Conservation (phyloP, 2,797 vertebrate genomes). For the Artibeus lituratus region DNA sequence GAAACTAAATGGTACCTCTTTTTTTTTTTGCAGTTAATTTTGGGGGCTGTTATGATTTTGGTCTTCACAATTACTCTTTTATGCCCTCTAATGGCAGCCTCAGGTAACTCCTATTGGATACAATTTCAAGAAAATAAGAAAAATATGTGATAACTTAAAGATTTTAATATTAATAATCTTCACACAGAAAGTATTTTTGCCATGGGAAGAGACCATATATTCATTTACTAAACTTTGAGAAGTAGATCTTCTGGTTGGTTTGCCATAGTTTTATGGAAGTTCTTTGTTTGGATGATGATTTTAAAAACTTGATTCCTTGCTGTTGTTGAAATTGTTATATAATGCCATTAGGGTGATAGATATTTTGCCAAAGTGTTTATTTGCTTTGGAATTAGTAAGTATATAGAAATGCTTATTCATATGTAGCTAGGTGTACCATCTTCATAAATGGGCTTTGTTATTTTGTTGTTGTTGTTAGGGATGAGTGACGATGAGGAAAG, state of each 20-base stretch:
- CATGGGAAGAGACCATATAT: not conserved
- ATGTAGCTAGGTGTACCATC: too few species aligned
- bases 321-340: not conserved
- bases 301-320: not conserved
- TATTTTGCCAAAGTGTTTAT: not conserved
- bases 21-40: constrained; percentile 23
- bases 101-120: constrained; percentile 76
- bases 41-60: not conserved
- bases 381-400: constrained; percentile 12
- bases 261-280: not conserved
- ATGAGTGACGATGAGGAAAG: not conserved
- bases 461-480: not conserved
- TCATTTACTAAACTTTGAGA: not conserved
- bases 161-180: constrained; percentile 30
- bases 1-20: constrained; percentile 49
- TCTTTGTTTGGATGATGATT: not conserved
- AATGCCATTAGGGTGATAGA: not conserved
- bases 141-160: not conserved
- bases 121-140: constrained; percentile 32
- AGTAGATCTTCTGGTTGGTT: not conserved
- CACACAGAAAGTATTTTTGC: not conserved
- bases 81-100: constrained; percentile 90
- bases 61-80: constrained; percentile 83
- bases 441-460: not conserved
- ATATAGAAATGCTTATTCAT: not conserved